Evolutionary conservation across 2,888 invertebrate genomes (phyloP).

Genomic region (Resseliella maxima): DNA sequence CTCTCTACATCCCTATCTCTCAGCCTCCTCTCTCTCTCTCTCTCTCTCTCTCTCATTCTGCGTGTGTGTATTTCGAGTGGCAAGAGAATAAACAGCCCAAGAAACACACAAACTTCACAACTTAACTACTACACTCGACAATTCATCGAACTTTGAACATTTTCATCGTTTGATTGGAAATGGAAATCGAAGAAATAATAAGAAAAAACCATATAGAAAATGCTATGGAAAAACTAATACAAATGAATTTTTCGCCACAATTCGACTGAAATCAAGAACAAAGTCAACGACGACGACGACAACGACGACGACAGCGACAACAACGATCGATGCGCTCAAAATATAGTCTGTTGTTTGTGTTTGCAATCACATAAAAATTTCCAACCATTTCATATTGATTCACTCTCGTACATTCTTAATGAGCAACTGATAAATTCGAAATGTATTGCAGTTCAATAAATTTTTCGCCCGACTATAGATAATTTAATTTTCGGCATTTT

Average conservation of each 20-base stretch:
- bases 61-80: too few relatives aligned
- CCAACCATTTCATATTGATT: neutral
- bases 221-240: neutral
- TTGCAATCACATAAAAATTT: neutral
- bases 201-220: too few relatives aligned
- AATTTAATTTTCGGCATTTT: neutral
- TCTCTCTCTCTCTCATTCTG: too few relatives aligned
- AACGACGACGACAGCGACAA: neutral
- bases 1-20: too few relatives aligned
- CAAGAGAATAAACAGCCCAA: too few relatives aligned
- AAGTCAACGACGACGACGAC: neutral
- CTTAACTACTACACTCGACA: too few relatives aligned
- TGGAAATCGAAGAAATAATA: too few relatives aligned
- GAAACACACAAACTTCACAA: too few relatives aligned
- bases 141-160: neutral
- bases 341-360: neutral
- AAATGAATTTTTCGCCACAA: neutral
- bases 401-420: neutral
- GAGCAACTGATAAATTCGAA: neutral
- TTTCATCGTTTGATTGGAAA: neutral
- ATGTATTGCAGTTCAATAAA: neutral
- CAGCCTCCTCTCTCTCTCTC: too few relatives aligned
- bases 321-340: neutral
- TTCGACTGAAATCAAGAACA: neutral
- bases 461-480: neutral